Conservation (phyloP, 1,140 invertebrate species). For the Apis dorsata region DNA sequence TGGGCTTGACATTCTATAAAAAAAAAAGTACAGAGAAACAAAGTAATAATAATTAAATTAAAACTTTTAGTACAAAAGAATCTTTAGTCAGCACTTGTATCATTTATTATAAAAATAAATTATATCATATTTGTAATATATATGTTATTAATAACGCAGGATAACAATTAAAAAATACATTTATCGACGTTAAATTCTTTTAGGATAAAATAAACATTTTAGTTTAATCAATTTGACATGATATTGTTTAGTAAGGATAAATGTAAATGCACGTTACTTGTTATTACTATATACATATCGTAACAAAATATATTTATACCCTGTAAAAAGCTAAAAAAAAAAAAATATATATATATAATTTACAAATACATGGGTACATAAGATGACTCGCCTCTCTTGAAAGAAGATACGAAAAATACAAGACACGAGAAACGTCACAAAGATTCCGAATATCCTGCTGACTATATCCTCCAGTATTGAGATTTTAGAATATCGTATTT, state of each 20-base stretch:
- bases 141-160: background rate
- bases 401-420: background rate
- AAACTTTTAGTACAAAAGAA: constrained; percentile 22
- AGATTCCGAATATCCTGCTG: constrained; percentile 38
- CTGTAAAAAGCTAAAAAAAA: background rate
- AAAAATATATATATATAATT: background rate
- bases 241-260: background rate
- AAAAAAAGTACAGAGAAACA: constrained; percentile 55
- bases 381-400: background rate
- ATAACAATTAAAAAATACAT: too few species aligned
- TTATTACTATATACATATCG: background rate
- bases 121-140: background rate
- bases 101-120: background rate
- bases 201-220: background rate
- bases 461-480: constrained; percentile 43
- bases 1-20: constrained; percentile 82
- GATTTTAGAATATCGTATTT: constrained; percentile 73
- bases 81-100: constrained; percentile 35
- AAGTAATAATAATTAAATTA: constrained; percentile 23
- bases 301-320: background rate
- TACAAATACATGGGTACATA: background rate
- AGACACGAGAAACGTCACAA: constrained; percentile 17
- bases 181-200: background rate
- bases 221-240: background rate
- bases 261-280: background rate